Percentiles rank a stretch among this genome's conserved stretches.
These are phyloP conservation scores for Pristionchus maxplancki DNA, from an alignment of 2,888 invertebrate species.

Conservation along the genomic window DNA sequence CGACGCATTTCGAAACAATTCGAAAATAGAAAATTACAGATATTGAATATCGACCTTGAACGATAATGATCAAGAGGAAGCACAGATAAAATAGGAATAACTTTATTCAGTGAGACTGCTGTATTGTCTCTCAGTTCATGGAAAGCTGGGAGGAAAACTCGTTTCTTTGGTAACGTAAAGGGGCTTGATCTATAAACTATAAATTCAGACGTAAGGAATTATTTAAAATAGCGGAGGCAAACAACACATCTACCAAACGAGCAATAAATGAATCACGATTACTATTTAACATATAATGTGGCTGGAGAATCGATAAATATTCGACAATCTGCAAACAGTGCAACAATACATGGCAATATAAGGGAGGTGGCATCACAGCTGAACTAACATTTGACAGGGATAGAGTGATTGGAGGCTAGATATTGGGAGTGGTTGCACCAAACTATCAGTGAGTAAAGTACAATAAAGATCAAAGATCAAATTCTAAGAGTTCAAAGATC, in stretches of 20 bases:
- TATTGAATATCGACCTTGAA: not conserved
- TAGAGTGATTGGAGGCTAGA: not conserved
- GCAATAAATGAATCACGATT: not conserved
- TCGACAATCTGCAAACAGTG: not conserved
- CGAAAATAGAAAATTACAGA: not conserved
- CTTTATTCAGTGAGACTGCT: conserved; percentile 1
- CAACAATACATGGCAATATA: not conserved
- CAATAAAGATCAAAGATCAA: not conserved
- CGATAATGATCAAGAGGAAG: not conserved
- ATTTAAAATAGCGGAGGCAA: not conserved
- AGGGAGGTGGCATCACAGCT: not conserved
- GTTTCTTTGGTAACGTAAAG: not conserved
- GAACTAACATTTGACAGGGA: not conserved
- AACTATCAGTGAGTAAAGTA: not conserved
- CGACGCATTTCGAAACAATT: too few species aligned
- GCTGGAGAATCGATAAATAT: not conserved
- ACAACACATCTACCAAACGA: not conserved
- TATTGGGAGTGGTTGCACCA: not conserved
- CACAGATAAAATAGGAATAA: not conserved
- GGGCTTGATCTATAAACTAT: not conserved
- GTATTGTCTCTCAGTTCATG: not conserved
- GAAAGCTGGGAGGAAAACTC: not conserved
- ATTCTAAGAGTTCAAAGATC: conserved; percentile 34
- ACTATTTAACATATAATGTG: not conserved
- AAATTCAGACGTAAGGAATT: not conserved